Percentiles rank a stretch among this genome's conserved stretches.
Conservation (phyloP, 2,797 vertebrate species). For the Psittacula echo region DNA sequence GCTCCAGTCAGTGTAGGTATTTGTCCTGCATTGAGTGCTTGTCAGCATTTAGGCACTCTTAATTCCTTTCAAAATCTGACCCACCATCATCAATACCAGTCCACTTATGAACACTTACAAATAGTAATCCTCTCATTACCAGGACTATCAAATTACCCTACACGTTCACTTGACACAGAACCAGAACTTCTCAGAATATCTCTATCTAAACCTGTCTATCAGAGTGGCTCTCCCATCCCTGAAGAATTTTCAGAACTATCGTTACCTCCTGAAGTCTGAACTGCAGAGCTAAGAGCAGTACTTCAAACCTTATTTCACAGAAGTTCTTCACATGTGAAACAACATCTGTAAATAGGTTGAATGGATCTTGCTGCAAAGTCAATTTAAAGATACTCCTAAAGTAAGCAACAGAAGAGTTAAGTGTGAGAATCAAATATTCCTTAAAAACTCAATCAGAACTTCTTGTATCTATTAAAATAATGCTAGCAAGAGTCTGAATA, state of each 20-base stretch:
- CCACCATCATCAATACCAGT: too few relatives aligned
- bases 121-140: neutral
- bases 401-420: neutral
- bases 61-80: neutral
- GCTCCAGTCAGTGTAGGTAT: neutral
- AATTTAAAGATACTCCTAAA: neutral
- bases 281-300: neutral
- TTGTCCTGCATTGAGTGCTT: neutral
- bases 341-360: neutral
- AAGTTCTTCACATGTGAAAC: neutral
- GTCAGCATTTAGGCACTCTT: neutral
- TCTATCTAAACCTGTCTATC: neutral
- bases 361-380: neutral
- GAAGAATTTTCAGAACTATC: neutral
- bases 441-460: neutral
- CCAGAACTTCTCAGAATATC: neutral
- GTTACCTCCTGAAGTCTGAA: neutral
- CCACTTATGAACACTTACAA: neutral
- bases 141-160: neutral
- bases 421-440: neutral
- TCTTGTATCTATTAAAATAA: neutral
- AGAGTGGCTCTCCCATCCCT: neutral
- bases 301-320: neutral
- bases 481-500: neutral
- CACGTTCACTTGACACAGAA: accelerated